phyloP scores from a whole-genome alignment of 2,888 invertebrate species.

The Orthonevra nobilis region DNA sequence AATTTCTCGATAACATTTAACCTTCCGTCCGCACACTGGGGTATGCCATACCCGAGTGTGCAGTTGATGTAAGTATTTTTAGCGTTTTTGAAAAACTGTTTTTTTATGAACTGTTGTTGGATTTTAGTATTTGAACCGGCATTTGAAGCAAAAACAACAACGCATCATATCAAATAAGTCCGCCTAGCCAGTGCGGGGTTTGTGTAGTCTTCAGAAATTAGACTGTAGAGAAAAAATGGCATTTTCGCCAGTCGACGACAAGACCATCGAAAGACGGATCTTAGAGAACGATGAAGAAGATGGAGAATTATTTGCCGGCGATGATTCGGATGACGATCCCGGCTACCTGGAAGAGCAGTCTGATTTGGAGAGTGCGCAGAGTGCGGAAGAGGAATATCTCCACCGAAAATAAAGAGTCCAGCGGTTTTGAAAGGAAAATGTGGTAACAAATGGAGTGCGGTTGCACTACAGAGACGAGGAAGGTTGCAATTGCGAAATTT shows the following conservation, averaged over 20 bases:
- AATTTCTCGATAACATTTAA: no score
- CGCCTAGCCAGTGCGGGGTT: no score
- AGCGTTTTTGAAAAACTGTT: no score
- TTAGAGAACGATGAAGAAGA: conserved; percentile 18
- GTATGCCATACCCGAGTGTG: no score
- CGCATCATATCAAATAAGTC: no score
- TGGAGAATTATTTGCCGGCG: conserved; percentile 24
- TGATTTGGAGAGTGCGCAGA: conserved; percentile 20
- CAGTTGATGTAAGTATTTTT: no score
- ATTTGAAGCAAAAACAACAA: no score
- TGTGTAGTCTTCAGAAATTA: no score
- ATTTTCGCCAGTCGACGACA: conserved; percentile 9
- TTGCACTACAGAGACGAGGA: conserved; percentile 18
- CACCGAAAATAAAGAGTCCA: conserved; percentile 18
- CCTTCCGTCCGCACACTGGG: no score
- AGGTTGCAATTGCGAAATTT: conserved; percentile 23
- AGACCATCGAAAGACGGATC: conserved; percentile 13
- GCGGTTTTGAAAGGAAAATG: conserved; percentile 8
- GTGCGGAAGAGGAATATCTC: conserved; percentile 10
- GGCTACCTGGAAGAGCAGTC: conserved; percentile 23
- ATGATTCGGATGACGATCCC: conserved; percentile 34
- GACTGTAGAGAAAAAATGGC: conserved; percentile 13
- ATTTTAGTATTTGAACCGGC: no score
- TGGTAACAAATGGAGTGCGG: conserved; percentile 7
- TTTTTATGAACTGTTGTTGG: no score